Conservation (phyloP, 2,797 vertebrate genomes). For the Eulemur rubriventer region DNA sequence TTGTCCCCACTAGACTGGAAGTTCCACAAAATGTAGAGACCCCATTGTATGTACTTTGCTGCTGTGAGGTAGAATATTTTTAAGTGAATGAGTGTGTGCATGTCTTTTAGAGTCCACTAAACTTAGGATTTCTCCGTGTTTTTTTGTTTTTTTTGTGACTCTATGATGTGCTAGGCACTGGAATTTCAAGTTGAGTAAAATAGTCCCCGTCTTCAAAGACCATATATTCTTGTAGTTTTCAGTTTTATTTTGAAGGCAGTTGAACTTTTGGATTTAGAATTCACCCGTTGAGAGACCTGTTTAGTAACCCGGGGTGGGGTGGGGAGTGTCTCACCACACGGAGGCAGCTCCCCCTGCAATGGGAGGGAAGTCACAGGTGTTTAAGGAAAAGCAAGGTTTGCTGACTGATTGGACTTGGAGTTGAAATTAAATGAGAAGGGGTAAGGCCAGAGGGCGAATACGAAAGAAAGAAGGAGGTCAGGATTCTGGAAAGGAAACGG, state of each 20-base stretch:
- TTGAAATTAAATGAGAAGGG: background rate
- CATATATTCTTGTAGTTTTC: background rate
- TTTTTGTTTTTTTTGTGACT: background rate
- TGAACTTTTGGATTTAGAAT: background rate
- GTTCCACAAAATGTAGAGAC: background rate
- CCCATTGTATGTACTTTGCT: background rate
- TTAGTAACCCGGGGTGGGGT: accelerated
- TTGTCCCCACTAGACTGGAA: background rate
- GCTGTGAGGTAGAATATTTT: background rate
- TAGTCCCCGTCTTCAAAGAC: background rate
- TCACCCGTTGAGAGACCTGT: background rate
- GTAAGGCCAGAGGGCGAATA: background rate
- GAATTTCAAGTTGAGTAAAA: background rate
- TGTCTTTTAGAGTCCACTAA: background rate
- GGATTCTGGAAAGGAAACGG: background rate
- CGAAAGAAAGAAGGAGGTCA: no score
- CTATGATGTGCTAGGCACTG: background rate
- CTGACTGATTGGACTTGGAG: background rate
- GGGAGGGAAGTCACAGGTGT: background rate
- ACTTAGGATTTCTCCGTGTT: background rate
- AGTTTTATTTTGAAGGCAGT: background rate
- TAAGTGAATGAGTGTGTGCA: no score
- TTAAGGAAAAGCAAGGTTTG: background rate
- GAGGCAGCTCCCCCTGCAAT: accelerated
- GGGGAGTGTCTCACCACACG: no score